These are phyloP conservation scores for Tetranychus piercei DNA, from an alignment of 2,888 invertebrate species.

Conservation along the genomic window DNA sequence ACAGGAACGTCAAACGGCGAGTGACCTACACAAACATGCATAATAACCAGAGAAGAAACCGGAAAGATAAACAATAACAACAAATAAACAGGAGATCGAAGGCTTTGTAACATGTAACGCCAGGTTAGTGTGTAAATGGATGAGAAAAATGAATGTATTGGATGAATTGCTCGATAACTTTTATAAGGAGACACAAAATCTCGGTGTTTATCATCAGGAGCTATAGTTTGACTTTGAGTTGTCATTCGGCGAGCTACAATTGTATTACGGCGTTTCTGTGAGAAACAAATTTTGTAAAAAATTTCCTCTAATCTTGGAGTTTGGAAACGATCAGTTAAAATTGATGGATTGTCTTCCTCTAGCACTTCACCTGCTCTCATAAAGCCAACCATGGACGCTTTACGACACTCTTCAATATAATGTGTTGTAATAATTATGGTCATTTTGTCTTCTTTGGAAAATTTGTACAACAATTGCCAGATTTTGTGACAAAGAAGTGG, in stretches of 20 bases:
- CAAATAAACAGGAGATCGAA: neutral
- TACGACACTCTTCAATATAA: slow-evolving; percentile 7
- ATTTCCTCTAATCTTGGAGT: neutral
- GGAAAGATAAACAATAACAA: slow-evolving; percentile 3
- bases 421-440: slow-evolving; percentile 3
- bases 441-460: neutral
- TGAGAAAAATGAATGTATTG: neutral
- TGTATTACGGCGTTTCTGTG: neutral
- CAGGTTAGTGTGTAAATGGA: neutral
- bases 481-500: neutral
- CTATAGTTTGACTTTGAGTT: neutral
- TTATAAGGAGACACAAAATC: neutral
- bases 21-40: slow-evolving; percentile 3
- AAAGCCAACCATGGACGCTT: neutral
- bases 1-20: slow-evolving; percentile 1
- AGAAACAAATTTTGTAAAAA: slow-evolving; percentile 10
- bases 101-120: neutral
- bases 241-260: neutral
- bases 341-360: neutral
- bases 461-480: neutral
- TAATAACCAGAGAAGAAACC: neutral
- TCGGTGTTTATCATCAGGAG: neutral
- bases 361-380: slow-evolving; percentile 9
- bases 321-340: neutral
- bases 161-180: neutral